Evolutionary conservation across 2,113 vertebrate genomes (phyloP).

Genomic region (Cavia aperea): DNA sequence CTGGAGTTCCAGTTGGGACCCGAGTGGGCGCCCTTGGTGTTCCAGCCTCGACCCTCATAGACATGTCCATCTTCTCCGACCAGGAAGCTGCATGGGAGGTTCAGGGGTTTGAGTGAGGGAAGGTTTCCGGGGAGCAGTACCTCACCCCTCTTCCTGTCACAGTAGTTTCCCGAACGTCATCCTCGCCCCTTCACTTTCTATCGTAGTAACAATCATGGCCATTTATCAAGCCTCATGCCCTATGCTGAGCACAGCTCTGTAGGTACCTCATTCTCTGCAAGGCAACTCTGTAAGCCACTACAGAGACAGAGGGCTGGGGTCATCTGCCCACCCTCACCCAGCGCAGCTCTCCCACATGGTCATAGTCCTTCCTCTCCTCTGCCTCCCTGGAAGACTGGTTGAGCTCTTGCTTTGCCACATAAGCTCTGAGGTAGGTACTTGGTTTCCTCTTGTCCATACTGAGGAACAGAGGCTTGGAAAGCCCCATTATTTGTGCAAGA

Average conservation of each 20-base stretch:
- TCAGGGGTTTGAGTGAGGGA: background rate
- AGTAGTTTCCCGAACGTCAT: too few species aligned
- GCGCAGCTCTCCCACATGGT: background rate
- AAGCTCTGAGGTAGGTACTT: background rate
- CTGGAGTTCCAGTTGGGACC: slow-evolving; percentile 18
- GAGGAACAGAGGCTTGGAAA: background rate
- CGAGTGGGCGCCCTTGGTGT: slow-evolving; percentile 14
- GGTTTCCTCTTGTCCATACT: background rate
- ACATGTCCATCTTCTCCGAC: slow-evolving; percentile 61
- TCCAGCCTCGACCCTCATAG: slow-evolving; percentile 64
- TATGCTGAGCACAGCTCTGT: background rate
- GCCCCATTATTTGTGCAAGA: background rate
- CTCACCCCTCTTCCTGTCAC: background rate
- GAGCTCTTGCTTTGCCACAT: background rate
- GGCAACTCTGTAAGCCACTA: background rate
- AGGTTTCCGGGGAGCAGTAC: background rate
- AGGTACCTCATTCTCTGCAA: background rate
- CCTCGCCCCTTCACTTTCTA: background rate
- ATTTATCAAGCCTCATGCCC: background rate
- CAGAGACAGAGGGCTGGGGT: background rate
- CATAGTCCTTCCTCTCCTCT: background rate
- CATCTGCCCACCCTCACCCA: background rate
- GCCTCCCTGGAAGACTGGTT: background rate
- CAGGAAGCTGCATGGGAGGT: slow-evolving; percentile 47
- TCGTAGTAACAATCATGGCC: background rate